These are phyloP conservation scores for Parapsyche elsis DNA, from an alignment of 1,140 invertebrate species.

Conservation along the genomic window DNA sequence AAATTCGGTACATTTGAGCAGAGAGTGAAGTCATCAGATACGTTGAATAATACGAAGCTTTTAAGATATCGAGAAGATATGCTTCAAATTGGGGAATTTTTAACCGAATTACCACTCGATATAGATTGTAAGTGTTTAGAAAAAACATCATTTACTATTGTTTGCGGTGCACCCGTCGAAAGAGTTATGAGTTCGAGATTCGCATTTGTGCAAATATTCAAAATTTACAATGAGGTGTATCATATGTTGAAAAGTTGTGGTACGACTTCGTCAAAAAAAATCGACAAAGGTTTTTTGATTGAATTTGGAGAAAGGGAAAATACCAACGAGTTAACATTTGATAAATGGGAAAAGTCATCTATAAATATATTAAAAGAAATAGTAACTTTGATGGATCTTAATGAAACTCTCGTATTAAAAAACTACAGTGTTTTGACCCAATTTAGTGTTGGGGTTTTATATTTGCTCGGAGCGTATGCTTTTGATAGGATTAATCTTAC, in stretches of 20 bases:
- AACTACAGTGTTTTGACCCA: constrained; percentile 63
- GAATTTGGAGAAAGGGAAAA: constrained; percentile 16
- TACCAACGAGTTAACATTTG: not conserved
- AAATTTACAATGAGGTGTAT: constrained; percentile 60
- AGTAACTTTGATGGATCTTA: constrained; percentile 53
- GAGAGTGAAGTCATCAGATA: constrained; percentile 63
- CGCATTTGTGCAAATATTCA: constrained; percentile 64
- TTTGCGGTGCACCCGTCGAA: constrained; percentile 61
- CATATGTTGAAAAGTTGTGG: constrained; percentile 21
- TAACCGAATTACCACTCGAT: constrained; percentile 60
- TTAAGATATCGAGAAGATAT: constrained; percentile 57
- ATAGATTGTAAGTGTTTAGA: constrained; percentile 56
- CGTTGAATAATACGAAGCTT: constrained; percentile 65
- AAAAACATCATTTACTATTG: constrained; percentile 57
- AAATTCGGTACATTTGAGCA: constrained; percentile 65
- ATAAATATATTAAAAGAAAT: constrained; percentile 12
- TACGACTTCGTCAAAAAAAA: not conserved
- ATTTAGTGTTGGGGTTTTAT: constrained; percentile 64
- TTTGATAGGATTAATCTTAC: not conserved
- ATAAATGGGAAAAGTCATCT: constrained; percentile 43
- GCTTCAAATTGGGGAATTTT: constrained; percentile 58
- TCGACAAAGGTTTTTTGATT: constrained; percentile 13
- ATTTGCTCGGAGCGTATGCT: constrained; percentile 33
- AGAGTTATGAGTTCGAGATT: constrained; percentile 66
- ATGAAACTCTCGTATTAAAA: constrained; percentile 60